Evolutionary conservation across 1,140 invertebrate genomes (phyloP), one percentile per base, ranked within the genome.

Genomic region (Drusus annulatus): DNA sequence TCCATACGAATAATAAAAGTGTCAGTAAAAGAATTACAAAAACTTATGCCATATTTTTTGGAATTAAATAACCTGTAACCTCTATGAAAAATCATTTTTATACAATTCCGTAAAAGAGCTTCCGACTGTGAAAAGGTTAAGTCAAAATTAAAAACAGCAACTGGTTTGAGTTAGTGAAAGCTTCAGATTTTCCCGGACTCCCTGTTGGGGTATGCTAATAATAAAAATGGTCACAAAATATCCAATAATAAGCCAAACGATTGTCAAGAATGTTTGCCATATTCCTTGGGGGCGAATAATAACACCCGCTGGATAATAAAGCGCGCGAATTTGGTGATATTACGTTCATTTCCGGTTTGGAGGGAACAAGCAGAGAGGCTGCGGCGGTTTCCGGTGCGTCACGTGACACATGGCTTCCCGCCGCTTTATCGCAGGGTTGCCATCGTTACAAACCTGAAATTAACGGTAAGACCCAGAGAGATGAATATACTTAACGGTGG

Each of bases 331-430:
- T 69, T 15, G 65, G 65, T 16, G 65, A 69, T 69, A 69, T 69
- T 69, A 31, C 65, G 31, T 69, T 69, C 65, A 69, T 69, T 69
- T 69, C 65, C 65, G 65, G 65, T 19, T 45, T 51, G 36, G 65
- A 16, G 65, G 65, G 65, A 50, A 69, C 65, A 69, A 69, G 36
- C 8, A 45, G 36, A 45, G 65, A 69, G 65, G 65, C 65, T 69
- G 65, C 21, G 65, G 17, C 15, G 28, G 17, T 36, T 69, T 69
- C 65, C 65, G 65, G 65, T 50, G 65, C 65, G 65, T 69, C 65
- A 45, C 36, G 65, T 69, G 65, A 69, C 65, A 50, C 65, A 69
- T 69, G 36, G 21, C 65, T 69, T 69, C 65, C 65, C 31, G 65
- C 65, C 65, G 31, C 45, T 63, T 68, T 69, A 69, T 45, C 28